phyloP scores from a whole-genome alignment of 30 jellyfish, hydroid and myxozoan species.

The Aurelia aurita complex sp. Pacific region DNA sequence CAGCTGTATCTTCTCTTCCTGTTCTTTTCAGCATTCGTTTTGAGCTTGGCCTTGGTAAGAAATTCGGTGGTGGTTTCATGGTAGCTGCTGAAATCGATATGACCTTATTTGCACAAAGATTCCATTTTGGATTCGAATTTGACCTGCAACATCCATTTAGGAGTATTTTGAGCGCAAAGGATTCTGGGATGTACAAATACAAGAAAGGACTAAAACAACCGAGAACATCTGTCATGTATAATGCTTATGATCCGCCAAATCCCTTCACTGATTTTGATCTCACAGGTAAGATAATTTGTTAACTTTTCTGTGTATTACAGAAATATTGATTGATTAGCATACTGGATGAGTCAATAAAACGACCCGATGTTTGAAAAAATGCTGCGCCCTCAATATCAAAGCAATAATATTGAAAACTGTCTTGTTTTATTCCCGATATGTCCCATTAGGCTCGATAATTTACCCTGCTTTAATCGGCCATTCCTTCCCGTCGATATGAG shows the following conservation, averaged over 20 bases:
- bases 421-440: too few species aligned
- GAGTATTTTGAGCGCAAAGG: constrained; percentile 84
- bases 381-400: too few species aligned
- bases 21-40: constrained; percentile 71
- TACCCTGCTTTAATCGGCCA: too few species aligned
- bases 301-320: too few species aligned
- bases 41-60: constrained; percentile 95
- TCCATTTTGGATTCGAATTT: constrained; percentile 81
- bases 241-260: constrained; percentile 93
- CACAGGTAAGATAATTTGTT: constrained; percentile 59
- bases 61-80: constrained; percentile 93
- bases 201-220: constrained; percentile 88
- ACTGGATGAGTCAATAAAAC: too few species aligned
- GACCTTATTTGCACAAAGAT: constrained; percentile 90
- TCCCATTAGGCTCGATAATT: too few species aligned
- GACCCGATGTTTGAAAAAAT: too few species aligned
- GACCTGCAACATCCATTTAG: constrained; percentile 76
- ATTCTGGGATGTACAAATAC: constrained; percentile 90
- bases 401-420: too few species aligned
- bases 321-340: too few species aligned
- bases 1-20: background rate
- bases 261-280: constrained; percentile 96
- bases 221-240: constrained; percentile 80
- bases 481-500: too few species aligned
- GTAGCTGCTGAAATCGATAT: constrained; percentile 97